These are phyloP conservation scores for Drosophila suzukii DNA, from an alignment of 1,140 invertebrate species.

Conservation along the genomic window DNA sequence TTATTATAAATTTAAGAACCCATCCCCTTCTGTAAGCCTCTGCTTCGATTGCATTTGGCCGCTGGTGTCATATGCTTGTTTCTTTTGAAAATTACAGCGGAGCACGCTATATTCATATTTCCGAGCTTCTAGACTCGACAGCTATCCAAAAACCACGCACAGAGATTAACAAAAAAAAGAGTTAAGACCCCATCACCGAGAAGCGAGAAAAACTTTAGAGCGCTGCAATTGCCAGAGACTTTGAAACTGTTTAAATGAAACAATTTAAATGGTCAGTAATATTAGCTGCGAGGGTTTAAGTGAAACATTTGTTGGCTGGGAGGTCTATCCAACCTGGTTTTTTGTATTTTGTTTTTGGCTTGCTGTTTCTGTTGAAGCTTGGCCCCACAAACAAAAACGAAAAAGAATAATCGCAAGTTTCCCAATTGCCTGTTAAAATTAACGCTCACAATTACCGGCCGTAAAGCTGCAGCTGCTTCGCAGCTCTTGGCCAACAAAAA, in stretches of 20 bases:
- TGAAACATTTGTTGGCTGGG: slow-evolving; percentile 11
- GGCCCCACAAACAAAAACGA: not conserved
- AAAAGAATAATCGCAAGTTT: slow-evolving; percentile 41
- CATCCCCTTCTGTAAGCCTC: slow-evolving; percentile 9
- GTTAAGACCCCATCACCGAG: not conserved
- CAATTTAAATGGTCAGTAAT: slow-evolving; percentile 4
- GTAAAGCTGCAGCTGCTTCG: slow-evolving; percentile 43
- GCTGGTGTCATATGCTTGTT: slow-evolving; percentile 62
- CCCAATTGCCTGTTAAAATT: slow-evolving; percentile 56
- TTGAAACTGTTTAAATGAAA: slow-evolving; percentile 11
- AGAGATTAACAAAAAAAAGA: slow-evolving; percentile 6
- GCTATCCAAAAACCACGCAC: slow-evolving; percentile 25
- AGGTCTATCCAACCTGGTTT: slow-evolving; percentile 8
- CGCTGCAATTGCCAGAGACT: slow-evolving; percentile 10
- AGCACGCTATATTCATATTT: slow-evolving; percentile 56
- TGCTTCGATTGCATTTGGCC: slow-evolving; percentile 20
- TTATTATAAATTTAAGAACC: no score
- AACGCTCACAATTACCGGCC: slow-evolving; percentile 45
- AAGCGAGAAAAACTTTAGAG: slow-evolving; percentile 9
- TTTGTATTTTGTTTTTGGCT: not conserved
- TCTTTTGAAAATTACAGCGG: slow-evolving; percentile 56
- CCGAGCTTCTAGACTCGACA: slow-evolving; percentile 27
- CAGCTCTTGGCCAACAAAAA: slow-evolving; percentile 38
- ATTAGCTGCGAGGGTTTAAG: slow-evolving; percentile 12
- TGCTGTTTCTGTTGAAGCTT: not conserved